phyloP scores from a whole-genome alignment of 2,888 invertebrate genomes.

The Chaetogeoica ovagalla region DNA sequence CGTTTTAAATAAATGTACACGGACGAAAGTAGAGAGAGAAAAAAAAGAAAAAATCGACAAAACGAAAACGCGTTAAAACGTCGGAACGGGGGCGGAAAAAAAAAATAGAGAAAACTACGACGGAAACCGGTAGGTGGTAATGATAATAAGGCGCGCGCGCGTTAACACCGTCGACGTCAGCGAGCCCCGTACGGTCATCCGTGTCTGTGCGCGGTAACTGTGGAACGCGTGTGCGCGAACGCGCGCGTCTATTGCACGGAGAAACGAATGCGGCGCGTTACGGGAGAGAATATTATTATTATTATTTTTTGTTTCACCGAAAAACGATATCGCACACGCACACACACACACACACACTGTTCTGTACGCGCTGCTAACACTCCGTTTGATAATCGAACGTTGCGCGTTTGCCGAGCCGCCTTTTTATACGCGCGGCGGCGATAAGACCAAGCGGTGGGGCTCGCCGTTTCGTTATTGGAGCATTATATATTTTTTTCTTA shows the following conservation, averaged over 20 bases:
- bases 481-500: conserved; percentile 18
- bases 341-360: too few relatives aligned
- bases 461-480: conserved; percentile 40
- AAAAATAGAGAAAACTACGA: too few relatives aligned
- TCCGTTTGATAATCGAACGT: conserved; percentile 16
- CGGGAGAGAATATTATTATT: too few relatives aligned
- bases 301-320: neutral
- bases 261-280: neutral
- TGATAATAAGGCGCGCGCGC: too few relatives aligned
- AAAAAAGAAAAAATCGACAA: neutral
- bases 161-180: too few relatives aligned
- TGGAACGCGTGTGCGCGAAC: neutral
- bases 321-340: conserved; percentile 2
- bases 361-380: too few relatives aligned
- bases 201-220: neutral
- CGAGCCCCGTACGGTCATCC: too few relatives aligned
- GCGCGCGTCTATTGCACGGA: neutral
- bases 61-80: neutral
- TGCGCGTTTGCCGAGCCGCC: conserved; percentile 10
- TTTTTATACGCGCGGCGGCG: neutral
- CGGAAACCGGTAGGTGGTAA: too few relatives aligned
- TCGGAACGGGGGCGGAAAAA: neutral
- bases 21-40: too few relatives aligned
- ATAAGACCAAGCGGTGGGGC: conserved; percentile 46
- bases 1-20: too few relatives aligned